Base-by-base conservation (phyloP, 2,888 invertebrate species). In the Fissipunctia ypsillon region DNA sequence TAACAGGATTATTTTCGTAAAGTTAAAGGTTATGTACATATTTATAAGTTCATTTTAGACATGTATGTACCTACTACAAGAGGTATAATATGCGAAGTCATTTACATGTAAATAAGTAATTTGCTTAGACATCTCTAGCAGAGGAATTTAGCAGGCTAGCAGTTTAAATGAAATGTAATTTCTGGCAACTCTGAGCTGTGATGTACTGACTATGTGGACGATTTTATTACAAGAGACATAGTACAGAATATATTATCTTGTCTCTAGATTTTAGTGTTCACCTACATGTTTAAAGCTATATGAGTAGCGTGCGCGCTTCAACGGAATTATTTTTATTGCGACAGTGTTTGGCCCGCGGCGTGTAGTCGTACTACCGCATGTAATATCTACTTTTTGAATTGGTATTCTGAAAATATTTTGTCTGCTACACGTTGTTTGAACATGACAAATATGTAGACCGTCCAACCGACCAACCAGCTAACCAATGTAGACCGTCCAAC, bases 31-130 rank as follows among this genome's bases (percentile, higher is more conserved):
- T 45, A 43, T 68, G 41, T 57, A 59, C 43, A 57, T 69, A 69
- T 69, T 69, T 63, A 59, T 52, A 61, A 50, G 28, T 56, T 66
- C 31, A 68, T 72, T 78, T 70, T 50, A 57, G 25, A 52, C 31
- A 41, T 41, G 41, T 35, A 28, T 28, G 14, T 41, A 41, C 4
- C 22, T 38, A 38, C 38, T 64, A 28, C 22, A 54, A 76, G 31
- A 66, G 25, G 35, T 35, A 38, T 45, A 19, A 43, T 71, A 81
- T 70, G 28, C 54, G 35, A 54, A 78, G 65, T 61, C 59, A 81
- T 81, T 71, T 81, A 70, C 73, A 81, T 81, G 60, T 78, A 70
- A 81, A 81, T 81, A 70, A 71, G 66, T 67, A 45, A 59, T 76
- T 69, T 69, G 69, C 41, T 52, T 50, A 50, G 45, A 72, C 69